Percentiles rank a stretch among this genome's conserved stretches.
Conservation (phyloP, 2,888 invertebrate genomes). For the Parnassius glacialis region DNA sequence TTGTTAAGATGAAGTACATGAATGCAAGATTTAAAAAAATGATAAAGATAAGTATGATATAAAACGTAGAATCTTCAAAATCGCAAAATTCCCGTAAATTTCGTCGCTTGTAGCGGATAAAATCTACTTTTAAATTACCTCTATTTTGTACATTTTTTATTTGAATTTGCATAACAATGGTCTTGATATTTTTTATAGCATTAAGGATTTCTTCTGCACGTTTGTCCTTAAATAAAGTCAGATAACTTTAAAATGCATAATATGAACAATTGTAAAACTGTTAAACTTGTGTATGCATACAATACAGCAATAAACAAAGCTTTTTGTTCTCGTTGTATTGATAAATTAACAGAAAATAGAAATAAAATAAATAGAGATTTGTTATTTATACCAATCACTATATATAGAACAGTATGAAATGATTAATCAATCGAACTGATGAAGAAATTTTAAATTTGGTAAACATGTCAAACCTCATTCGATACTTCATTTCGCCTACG, state of each 20-base stretch:
- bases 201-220: neutral
- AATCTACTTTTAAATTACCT: too few species aligned
- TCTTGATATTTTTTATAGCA: too few species aligned
- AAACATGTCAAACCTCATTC: conserved; percentile 14
- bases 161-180: too few species aligned
- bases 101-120: too few species aligned
- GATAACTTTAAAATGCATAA: neutral
- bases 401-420: neutral
- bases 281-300: neutral
- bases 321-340: neutral
- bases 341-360: too few species aligned
- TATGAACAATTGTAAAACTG: neutral
- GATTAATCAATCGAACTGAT: conserved; percentile 12
- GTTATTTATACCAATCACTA: neutral
- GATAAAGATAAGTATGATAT: too few species aligned
- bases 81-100: too few species aligned
- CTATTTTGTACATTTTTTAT: too few species aligned
- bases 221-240: neutral
- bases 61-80: too few species aligned
- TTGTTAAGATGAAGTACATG: too few species aligned
- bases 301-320: neutral
- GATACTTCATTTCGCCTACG: conserved; percentile 14
- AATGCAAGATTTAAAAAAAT: too few species aligned
- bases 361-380: neutral
- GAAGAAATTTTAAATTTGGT: neutral